These are phyloP conservation scores for Semnornis frantzii DNA, from an alignment of 2,113 vertebrate genomes.

Conservation along the genomic window DNA sequence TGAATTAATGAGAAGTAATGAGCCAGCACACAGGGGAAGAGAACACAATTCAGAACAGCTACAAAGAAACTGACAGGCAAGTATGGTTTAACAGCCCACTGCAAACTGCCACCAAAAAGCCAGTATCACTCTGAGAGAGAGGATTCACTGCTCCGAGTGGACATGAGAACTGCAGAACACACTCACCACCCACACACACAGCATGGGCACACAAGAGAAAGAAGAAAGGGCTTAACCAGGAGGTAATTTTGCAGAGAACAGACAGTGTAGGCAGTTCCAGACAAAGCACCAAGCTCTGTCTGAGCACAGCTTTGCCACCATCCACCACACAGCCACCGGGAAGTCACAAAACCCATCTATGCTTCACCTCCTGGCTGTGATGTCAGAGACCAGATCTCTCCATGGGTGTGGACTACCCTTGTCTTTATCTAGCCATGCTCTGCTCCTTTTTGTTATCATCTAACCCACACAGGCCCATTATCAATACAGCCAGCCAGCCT, in stretches of 20 bases:
- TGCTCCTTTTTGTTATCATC: neutral
- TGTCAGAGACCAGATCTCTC: neutral
- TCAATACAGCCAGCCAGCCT: neutral
- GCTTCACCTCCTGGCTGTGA: neutral
- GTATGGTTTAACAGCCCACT: neutral
- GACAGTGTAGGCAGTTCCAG: neutral
- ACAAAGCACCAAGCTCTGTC: neutral
- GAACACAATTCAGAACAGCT: conserved; percentile 1
- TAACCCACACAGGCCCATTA: neutral
- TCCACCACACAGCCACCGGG: fast-evolving
- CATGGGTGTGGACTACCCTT: fast-evolving
- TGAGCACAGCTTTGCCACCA: neutral
- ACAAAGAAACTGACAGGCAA: conserved; percentile 3
- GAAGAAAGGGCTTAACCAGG: neutral
- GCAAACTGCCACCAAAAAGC: neutral
- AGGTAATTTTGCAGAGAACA: neutral
- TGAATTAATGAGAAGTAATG: conserved; percentile 48
- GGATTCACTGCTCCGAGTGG: neutral
- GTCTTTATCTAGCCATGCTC: neutral
- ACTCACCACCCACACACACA: neutral
- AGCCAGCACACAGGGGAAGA: conserved; percentile 33
- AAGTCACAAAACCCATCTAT: neutral
- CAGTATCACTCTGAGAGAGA: neutral
- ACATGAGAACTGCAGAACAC: neutral
- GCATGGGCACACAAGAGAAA: neutral